Evolutionary conservation across 2,888 invertebrate species (phyloP), one percentile per base, ranked within the genome.

Genomic region (Nomada ruficornis): DNA sequence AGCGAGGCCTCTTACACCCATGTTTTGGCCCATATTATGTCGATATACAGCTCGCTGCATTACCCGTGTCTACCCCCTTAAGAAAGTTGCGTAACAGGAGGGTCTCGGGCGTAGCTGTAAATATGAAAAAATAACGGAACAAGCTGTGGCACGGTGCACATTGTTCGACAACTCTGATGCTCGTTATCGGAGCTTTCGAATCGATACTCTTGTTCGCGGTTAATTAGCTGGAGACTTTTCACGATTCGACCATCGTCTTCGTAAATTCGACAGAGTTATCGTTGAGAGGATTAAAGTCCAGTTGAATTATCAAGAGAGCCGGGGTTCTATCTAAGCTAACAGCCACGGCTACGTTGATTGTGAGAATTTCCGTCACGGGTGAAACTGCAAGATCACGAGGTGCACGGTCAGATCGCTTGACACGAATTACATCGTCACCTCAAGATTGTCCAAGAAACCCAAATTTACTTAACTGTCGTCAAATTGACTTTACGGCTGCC

Each of bases 111-210:
- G 62, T 62, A 44, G 67, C 13, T 81, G 69, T 82, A 82, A 81
- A 82, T 72, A 77, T 81, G 79, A 81, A 84, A 85, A 84, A 84
- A 77, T 86, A 86, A 86, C 86, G 84, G 86, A 72, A 75, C 62
- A 15, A 29, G 70, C 63, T 47, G 47, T 47, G 15, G 63, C 54
- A 20, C 42, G 11, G 55, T 44, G 82, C 63, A 64, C 81, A 77
- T 82, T 77, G 83, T 77, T 67, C 64, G 71, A 76, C 64, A 68
- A 75, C 62, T 71, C 29, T 57, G 63, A 47, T n/a, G 70, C 75
- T 75, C 80, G 81, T 75, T 80, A 80, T 76, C 68, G 75, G 62
- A 54, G 57, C n/a, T 18, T 20, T 55, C 65, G 23, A 36, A 59
- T 55, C 63, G 60, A 80, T 65, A 64, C 65, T 60, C 70, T n/a